These are phyloP conservation scores for Scomber scombrus DNA, from an alignment of 2,113 vertebrate genomes.

Conservation along the genomic window DNA sequence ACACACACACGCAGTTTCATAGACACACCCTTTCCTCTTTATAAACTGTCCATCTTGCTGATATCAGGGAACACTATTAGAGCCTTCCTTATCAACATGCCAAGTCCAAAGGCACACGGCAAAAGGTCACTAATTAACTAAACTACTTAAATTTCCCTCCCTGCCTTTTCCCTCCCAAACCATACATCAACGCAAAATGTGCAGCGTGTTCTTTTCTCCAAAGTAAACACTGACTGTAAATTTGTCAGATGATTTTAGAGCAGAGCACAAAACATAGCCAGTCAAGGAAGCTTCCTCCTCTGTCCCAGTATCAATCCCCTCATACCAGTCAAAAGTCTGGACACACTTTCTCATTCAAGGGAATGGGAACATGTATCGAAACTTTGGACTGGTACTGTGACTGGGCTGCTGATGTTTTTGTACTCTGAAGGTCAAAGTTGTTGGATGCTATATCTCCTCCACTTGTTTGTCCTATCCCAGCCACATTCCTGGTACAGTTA, in stretches of 20 bases:
- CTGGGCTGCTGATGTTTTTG: conserved; percentile 3
- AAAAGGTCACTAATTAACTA: neutral
- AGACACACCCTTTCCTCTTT: conserved; percentile 14
- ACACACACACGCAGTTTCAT: conserved; percentile 6
- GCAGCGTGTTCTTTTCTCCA: neutral
- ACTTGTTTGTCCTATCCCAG: conserved; percentile 24
- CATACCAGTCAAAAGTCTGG: no score
- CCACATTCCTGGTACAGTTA: conserved; percentile 47
- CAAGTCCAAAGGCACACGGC: conserved; percentile 49
- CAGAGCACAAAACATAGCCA: neutral
- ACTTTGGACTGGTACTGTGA: neutral
- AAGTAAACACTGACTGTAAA: neutral
- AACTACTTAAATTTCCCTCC: neutral
- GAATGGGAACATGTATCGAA: no score
- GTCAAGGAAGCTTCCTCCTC: neutral
- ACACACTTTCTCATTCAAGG: no score
- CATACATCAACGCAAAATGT: neutral
- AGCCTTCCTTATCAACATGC: conserved; percentile 35
- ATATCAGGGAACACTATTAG: conserved; percentile 31
- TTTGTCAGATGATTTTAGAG: neutral
- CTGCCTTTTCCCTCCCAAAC: neutral
- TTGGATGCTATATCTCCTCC: conserved; percentile 2
- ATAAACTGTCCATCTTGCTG: conserved; percentile 21
- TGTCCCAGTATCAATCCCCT: neutral
- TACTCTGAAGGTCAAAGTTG: conserved; percentile 18